Evolutionary conservation across 2,888 invertebrate genomes (phyloP), one percentile per base, ranked within the genome.

Genomic region (Liopterus haemorrhoidalis): DNA sequence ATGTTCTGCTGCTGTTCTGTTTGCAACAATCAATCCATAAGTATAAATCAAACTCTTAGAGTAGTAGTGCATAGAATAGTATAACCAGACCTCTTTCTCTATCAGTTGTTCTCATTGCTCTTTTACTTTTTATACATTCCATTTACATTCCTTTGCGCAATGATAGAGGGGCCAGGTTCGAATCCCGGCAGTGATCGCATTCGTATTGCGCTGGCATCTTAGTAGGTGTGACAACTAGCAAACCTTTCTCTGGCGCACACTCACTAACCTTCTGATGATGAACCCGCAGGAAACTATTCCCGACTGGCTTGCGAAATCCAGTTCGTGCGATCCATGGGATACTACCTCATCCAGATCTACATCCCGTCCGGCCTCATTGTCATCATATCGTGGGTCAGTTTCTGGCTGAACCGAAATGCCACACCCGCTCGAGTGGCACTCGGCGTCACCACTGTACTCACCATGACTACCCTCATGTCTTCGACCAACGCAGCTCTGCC

Each of bases 301-400:
- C 84, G 94, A 66, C 75, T 95, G 79, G 89, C 90, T 61, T 93
- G 92, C 75, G 91, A 91, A 74, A 93, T 94, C 71, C 91, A 93
- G 73, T 93, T 95, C 74, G 92, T 92, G 61, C 84, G 95, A 59
- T 93, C 93, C 66, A 93, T 95, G 91, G 95, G 95, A 67, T 95
- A 95, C 80, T 95, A 95, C 78, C 80, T 94, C 66, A 95, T 95
- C 75, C 94, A 94, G 78, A 94, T 94, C 74, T 94, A 94, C 78
- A 92, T 94, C 75, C 94, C 94, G 66, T 93, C 93, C 72, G 89
- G 91, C 70, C 81, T 94, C 71, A 93, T 93, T 73, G 93, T 93
- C 70, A 91, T 93, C 72, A 93, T 93, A 76, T 92, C 91, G 64
- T 93, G 93, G 93, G 92, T 93, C 70, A 90, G 89, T 66, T 93